Percentiles rank a stretch among this genome's conserved stretches.
phyloP scores from a whole-genome alignment of 2,797 vertebrate genomes.

The Myioborus melanocephalus region DNA sequence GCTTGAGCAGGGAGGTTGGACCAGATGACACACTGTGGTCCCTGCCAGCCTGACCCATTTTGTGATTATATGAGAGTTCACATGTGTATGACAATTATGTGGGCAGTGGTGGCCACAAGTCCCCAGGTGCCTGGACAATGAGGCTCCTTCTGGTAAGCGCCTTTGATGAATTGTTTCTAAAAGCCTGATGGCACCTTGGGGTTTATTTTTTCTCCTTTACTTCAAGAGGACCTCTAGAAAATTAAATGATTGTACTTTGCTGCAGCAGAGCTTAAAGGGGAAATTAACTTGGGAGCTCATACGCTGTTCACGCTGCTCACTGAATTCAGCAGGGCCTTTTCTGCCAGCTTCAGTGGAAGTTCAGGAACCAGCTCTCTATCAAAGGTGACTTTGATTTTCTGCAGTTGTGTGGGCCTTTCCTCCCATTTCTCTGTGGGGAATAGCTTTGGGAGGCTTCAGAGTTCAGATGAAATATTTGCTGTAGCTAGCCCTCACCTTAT shows the following conservation, averaged over 20 bases:
- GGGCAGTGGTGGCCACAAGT: neutral
- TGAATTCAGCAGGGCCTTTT: neutral
- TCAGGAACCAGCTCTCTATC: neutral
- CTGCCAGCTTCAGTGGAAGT: neutral
- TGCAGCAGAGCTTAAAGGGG: neutral
- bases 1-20: neutral
- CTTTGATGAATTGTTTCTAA: neutral
- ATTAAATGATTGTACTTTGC: neutral
- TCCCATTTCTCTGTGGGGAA: neutral
- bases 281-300: neutral
- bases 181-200: neutral
- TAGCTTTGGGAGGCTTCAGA: neutral
- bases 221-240: neutral
- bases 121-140: neutral
- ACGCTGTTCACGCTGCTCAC: rapidly evolving
- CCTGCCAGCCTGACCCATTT: neutral
- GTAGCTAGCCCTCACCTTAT: neutral
- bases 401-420: neutral
- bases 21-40: rapidly evolving
- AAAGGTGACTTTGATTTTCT: conserved; percentile 11
- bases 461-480: neutral
- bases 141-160: neutral
- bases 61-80: neutral
- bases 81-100: rapidly evolving
- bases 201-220: neutral